Base-by-base conservation (phyloP, 53 echinoderm and acorn worm genomes). In the Pentamera pediparva region DNA sequence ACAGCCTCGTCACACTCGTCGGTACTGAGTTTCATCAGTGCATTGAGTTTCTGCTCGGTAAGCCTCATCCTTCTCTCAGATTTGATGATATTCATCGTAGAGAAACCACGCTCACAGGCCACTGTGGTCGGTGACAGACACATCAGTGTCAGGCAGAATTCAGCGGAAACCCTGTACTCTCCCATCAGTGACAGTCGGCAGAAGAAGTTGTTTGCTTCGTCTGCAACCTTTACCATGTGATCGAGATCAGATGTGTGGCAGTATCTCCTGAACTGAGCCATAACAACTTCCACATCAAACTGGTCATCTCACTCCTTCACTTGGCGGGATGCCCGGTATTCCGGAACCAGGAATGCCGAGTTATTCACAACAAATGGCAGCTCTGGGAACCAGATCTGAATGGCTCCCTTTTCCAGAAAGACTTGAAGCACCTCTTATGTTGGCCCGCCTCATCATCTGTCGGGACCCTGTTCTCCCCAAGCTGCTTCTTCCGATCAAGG, bases 51-150 rank as follows among this genome's bases (percentile, higher is more conserved):
- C 29, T 58, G 26, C 58, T 58, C 26, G 58, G 58, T 58, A 3
- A 58, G 58, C 58, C 58, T 58, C 26, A 30, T 58, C 58, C 58
- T 58, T 58, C 24, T 58, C 58, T 58, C 58, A 28, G 58, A 26
- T 9, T 58, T 58, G 5, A 58, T 58, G 9, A 58, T 25, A 30
- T 21, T 58, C 58, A 58, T 58, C 4, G 58, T 58, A 6, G 58
- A 58, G 29, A 58, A 58, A 58, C 58, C 26, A 3, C 29, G 58
- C 24, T 58, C 58, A 58, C 58, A 7, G 22, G 58, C 22, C 22
- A 58, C 58, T 26, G 58, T 58, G 58, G 58, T 55, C 11, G 56
- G 56, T 55, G 56, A 20, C 56, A 55, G 56, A 55, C 56, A 20
- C 56, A 55, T 15, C 56, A 55, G 21, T 6, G 21, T 55, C 17